Evolutionary conservation across 2,113 vertebrate species (phyloP).

Genomic region (Atlantisia rogersi): DNA sequence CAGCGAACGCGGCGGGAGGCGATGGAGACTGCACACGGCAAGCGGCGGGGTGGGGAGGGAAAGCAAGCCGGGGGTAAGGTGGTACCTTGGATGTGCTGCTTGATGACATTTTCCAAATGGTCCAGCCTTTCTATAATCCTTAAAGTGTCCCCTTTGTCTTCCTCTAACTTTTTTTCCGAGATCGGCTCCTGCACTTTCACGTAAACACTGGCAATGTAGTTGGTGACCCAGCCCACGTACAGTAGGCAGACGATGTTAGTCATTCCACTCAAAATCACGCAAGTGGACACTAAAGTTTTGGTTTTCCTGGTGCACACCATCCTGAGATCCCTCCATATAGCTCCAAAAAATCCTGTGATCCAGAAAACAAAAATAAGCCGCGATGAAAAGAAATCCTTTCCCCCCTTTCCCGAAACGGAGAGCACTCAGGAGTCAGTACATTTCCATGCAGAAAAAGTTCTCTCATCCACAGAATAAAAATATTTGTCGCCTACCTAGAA

Average conservation of each 20-base stretch:
- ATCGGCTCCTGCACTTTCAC: slow-evolving; percentile 92
- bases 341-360: slow-evolving; percentile 67
- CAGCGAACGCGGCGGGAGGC: background rate
- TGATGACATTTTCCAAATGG: slow-evolving; percentile 96
- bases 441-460: slow-evolving; percentile 52
- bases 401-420: background rate
- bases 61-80: background rate
- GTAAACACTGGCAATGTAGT: slow-evolving; percentile 96
- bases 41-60: background rate
- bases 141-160: slow-evolving; percentile 91
- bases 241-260: slow-evolving; percentile 97
- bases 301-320: slow-evolving; percentile 99
- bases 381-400: background rate
- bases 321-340: slow-evolving; percentile 92
- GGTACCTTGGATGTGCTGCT: slow-evolving; percentile 97
- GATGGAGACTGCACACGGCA: background rate
- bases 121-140: slow-evolving; percentile 96
- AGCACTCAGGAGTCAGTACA: slow-evolving; percentile 13
- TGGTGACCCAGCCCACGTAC: slow-evolving; percentile 98
- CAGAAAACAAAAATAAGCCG: slow-evolving; percentile 50
- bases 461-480: background rate
- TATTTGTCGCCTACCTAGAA: slow-evolving; percentile 45
- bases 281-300: slow-evolving; percentile 99
- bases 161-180: slow-evolving; percentile 90
- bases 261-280: slow-evolving; percentile 98